Conservation (phyloP, 2,888 invertebrate genomes). For the Andrena marginata region DNA sequence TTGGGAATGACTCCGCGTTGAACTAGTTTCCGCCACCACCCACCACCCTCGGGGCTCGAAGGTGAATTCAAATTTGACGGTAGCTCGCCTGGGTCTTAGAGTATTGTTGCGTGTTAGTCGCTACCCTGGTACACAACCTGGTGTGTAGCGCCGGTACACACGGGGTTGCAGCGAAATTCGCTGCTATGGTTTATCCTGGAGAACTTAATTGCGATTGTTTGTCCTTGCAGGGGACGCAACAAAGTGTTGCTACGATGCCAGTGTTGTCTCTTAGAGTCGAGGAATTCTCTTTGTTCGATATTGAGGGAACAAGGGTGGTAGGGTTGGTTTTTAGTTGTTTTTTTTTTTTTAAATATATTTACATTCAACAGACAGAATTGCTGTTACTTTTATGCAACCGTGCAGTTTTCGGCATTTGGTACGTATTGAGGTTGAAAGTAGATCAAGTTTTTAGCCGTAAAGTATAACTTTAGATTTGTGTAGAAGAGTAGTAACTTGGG, state of each 20-base stretch:
- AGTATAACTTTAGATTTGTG: no score
- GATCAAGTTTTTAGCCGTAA: no score
- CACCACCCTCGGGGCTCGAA: conserved; percentile 1
- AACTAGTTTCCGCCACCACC: conserved; percentile 33
- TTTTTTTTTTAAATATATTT: no score
- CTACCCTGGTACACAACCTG: not conserved
- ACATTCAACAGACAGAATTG: no score
- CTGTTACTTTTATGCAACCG: no score
- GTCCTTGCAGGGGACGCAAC: conserved; percentile 1
- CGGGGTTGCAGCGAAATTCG: conserved; percentile 27
- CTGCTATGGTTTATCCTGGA: conserved; percentile 30
- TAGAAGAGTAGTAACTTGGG: no score
- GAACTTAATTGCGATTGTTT: conserved; percentile 49
- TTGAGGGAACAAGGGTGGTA: not conserved
- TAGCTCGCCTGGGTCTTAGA: conserved; percentile 24
- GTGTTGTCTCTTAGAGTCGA: conserved; percentile 17
- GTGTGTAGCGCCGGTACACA: not conserved
- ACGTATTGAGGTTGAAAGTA: no score
- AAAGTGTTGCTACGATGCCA: conserved; percentile 10
- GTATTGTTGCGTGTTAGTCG: conserved; percentile 31
- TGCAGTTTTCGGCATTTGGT: no score
- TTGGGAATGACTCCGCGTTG: conserved; percentile 25
- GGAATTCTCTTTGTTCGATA: conserved; percentile 18
- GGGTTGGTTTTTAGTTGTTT: no score
- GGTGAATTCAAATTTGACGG: conserved; percentile 56